These are phyloP conservation scores for Bombus fervidus DNA, from an alignment of 1,140 invertebrate species.

Conservation along the genomic window DNA sequence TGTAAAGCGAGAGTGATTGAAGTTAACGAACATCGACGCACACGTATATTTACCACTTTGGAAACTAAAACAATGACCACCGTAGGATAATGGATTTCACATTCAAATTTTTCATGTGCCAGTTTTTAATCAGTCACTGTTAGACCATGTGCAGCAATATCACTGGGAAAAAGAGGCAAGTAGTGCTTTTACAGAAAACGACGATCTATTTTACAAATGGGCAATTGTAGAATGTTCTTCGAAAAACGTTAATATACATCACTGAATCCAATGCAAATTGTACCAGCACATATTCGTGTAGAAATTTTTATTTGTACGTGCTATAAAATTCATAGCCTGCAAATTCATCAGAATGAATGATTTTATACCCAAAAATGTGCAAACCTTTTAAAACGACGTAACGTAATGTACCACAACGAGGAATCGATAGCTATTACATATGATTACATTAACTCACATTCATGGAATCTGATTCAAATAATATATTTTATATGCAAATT, in stretches of 20 bases:
- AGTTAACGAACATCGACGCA: conserved; percentile 30
- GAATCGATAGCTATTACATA: too few relatives aligned
- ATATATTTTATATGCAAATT: too few relatives aligned
- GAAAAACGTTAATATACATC: background rate
- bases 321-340: background rate
- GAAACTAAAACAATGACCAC: conserved; percentile 18
- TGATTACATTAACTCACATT: too few relatives aligned
- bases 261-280: background rate
- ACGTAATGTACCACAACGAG: too few relatives aligned
- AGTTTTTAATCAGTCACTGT: conserved; percentile 38
- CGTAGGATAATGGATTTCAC: conserved; percentile 24
- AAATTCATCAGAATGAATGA: background rate
- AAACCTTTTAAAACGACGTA: too few relatives aligned
- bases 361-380: background rate
- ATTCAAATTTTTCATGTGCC: conserved; percentile 32
- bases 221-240: background rate
- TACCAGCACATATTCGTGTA: background rate
- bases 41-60: background rate
- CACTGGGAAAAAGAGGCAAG: too few relatives aligned
- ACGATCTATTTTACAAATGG: background rate
- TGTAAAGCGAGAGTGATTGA: conserved; percentile 17
- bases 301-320: background rate
- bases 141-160: background rate
- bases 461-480: too few relatives aligned
- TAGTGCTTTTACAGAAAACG: background rate